Evolutionary conservation across 1,140 invertebrate species (phyloP).

Genomic region (Pseudomyrmex gracilis): DNA sequence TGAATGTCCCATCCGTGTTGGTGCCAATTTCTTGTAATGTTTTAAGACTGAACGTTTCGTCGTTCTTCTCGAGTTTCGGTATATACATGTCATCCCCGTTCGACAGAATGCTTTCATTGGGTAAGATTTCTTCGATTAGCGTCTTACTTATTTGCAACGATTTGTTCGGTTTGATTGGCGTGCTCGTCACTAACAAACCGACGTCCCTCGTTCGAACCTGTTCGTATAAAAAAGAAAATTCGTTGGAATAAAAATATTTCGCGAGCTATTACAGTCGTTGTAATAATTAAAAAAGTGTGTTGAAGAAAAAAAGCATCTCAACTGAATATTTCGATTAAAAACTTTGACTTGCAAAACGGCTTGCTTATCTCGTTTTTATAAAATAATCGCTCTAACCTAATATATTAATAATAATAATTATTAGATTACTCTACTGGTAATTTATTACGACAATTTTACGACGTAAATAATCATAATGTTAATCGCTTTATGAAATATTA

Average conservation of each 20-base stretch:
- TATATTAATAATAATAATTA: too few relatives aligned
- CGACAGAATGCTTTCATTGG: conserved; percentile 61
- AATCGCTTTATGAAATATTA: conserved; percentile 34
- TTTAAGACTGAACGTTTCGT: not conserved
- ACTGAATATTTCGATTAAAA: too few relatives aligned
- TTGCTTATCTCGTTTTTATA: too few relatives aligned
- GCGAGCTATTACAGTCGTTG: not conserved
- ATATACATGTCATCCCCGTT: conserved; percentile 62
- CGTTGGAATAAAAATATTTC: not conserved
- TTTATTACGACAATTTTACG: not conserved
- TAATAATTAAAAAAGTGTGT: not conserved
- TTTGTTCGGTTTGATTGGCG: conserved; percentile 70
- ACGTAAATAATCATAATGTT: not conserved
- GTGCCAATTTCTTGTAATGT: conserved; percentile 67
- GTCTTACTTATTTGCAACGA: conserved; percentile 56
- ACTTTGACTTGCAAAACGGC: too few relatives aligned
- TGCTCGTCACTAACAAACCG: conserved; percentile 78
- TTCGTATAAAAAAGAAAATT: conserved; percentile 2
- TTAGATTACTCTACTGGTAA: too few relatives aligned
- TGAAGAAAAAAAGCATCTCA: too few relatives aligned
- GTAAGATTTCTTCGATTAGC: conserved; percentile 68
- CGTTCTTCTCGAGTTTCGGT: not conserved
- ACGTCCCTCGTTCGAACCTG: conserved; percentile 76
- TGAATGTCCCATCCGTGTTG: conserved; percentile 64
- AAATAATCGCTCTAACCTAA: too few relatives aligned